Base-by-base conservation (phyloP, 2,888 invertebrate genomes). In the Temnothorax rugatulus region DNA sequence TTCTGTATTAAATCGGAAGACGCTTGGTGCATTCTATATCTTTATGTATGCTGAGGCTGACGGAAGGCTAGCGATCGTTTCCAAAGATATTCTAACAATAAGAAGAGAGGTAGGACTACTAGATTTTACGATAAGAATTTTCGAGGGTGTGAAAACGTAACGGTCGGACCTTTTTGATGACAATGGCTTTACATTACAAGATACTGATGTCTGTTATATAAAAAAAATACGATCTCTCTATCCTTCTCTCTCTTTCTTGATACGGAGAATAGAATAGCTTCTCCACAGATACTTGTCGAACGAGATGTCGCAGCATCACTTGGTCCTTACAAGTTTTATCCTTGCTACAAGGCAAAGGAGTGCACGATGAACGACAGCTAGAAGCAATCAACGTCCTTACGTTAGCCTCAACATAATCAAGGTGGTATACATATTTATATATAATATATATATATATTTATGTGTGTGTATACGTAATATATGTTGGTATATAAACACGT, bases 401-500 rank as follows among this genome's bases (percentile, higher is more conserved):
- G 13, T 59, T 25, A 73, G 47, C 38, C 73, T 81, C 73, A 61
- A 18, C 73, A 25, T 81, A 81, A 61, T 59, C 21, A 54, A 73
- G 71, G 21, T 69, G 57, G 29, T 79, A 71, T 79, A 79, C 50
- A 68, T 69, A 89, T 89, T 91, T 88, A 88, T 88, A 84, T 88
- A 82, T 87, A 81, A 86, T 75, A 86, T 88, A 86, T 88, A 86
- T 88, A 88, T 87, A 82, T 73, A 57, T 85, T 64, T 76, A 50
- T 68, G 29, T 74, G 73, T 79, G 87, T 91, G 87, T 90, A 90
- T 90, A 91, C 88, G 87, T 91, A 91, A 90, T 89, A 87, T 92
- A 93, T 93, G 91, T 93, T 93, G 92, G 91, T 92, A 93, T 92
- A 93, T 93, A 94, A 93, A 94, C 93, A 94, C 93, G 94, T 94